A percentile compares a stretch with the other conserved stretches of the same genome.
Conservation (phyloP, 2,113 vertebrate species). For the Coturnix japonica region DNA sequence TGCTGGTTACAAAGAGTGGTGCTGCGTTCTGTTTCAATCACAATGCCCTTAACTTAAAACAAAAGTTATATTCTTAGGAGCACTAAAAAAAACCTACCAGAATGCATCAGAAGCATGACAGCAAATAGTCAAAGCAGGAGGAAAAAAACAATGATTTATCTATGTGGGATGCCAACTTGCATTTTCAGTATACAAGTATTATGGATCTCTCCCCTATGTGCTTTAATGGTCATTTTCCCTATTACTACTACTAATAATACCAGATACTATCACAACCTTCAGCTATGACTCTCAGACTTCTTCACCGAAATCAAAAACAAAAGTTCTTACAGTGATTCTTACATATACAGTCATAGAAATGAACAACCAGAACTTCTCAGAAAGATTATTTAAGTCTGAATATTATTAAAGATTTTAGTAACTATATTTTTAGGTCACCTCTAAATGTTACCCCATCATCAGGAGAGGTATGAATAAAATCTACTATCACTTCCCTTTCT, state of each 20-base stretch:
- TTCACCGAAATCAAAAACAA: background rate
- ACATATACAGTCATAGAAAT: accelerated
- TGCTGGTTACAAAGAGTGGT: conserved; percentile 9
- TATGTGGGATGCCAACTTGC: conserved; percentile 23
- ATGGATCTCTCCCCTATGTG: conserved; percentile 16
- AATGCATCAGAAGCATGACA: background rate
- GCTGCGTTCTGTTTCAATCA: conserved; percentile 52
- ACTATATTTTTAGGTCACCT: background rate
- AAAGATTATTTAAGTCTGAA: background rate
- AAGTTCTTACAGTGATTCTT: background rate
- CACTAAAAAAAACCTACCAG: background rate
- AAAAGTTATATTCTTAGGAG: conserved; percentile 33
- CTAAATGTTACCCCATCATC: background rate
- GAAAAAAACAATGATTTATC: conserved; percentile 44
- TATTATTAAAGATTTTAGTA: background rate
- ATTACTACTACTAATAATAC: background rate
- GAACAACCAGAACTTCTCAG: background rate
- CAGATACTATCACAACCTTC: background rate
- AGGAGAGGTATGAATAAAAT: background rate
- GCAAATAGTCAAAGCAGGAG: conserved; percentile 48
- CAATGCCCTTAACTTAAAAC: background rate
- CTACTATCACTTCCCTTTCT: background rate
- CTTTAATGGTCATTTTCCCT: conserved; percentile 3
- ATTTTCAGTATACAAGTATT: conserved; percentile 58
- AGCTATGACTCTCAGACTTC: background rate